These are phyloP conservation scores for Abrostola tripartita DNA, from an alignment of 2,888 invertebrate genomes.

Conservation along the genomic window DNA sequence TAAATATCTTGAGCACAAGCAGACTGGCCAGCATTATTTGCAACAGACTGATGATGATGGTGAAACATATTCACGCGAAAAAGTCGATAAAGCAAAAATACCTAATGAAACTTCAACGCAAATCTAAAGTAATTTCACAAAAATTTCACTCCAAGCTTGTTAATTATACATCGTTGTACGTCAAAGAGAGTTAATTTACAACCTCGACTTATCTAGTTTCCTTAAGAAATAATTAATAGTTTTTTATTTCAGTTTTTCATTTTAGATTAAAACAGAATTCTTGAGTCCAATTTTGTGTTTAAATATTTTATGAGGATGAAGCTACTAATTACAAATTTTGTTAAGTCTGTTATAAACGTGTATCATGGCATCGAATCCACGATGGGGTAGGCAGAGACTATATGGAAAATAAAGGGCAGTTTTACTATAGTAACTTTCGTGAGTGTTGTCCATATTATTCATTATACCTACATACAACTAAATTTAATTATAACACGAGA, in stretches of 20 bases:
- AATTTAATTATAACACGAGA: no score
- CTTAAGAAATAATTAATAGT: conserved; percentile 39
- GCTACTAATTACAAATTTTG: conserved; percentile 18
- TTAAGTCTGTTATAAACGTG: no score
- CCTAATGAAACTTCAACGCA: background rate
- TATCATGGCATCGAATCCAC: no score
- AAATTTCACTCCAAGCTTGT: conserved; percentile 14
- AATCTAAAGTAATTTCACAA: conserved; percentile 16
- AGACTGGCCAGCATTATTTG: no score
- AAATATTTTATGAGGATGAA: conserved; percentile 44
- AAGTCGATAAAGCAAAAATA: background rate
- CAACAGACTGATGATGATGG: no score
- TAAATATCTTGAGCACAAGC: no score
- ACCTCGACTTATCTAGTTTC: conserved; percentile 27
- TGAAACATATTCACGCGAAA: no score
- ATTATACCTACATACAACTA: no score
- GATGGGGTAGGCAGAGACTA: no score
- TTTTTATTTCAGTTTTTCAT: conserved; percentile 20
- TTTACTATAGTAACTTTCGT: background rate
- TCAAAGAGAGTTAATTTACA: conserved; percentile 37
- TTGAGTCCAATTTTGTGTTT: conserved; percentile 14
- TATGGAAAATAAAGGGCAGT: background rate
- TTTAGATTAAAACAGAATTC: conserved; percentile 26
- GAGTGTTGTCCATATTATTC: no score
- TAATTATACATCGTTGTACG: conserved; percentile 34